These are phyloP conservation scores for Rhadina sibilatrix DNA, from an alignment of 2,113 vertebrate species.

Conservation along the genomic window DNA sequence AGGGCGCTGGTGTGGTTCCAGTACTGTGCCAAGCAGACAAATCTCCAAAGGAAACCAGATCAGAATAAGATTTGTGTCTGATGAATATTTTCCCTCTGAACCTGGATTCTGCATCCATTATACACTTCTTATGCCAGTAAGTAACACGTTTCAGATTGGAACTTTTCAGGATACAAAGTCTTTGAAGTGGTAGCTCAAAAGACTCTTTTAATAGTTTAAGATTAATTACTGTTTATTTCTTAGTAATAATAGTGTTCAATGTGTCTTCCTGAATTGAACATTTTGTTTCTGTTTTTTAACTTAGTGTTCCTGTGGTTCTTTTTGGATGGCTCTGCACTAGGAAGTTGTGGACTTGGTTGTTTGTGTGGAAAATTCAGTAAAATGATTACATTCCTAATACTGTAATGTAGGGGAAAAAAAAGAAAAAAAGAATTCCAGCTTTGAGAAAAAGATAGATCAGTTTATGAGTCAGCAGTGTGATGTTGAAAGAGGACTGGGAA, in stretches of 20 bases:
- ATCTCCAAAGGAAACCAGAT: slow-evolving; percentile 92
- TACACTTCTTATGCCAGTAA: slow-evolving; percentile 83
- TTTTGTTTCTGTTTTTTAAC: background rate
- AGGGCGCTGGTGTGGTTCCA: slow-evolving; percentile 96
- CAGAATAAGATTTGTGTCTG: slow-evolving; percentile 91
- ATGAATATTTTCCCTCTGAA: slow-evolving; percentile 94
- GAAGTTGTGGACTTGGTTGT: background rate
- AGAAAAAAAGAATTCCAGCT: background rate
- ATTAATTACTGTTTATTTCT: slow-evolving; percentile 18
- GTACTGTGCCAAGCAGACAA: slow-evolving; percentile 78
- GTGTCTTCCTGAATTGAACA: background rate
- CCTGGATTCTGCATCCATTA: slow-evolving; percentile 96
- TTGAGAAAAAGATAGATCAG: background rate
- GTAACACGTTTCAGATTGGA: slow-evolving; percentile 29
- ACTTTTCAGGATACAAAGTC: background rate
- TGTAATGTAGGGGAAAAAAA: background rate
- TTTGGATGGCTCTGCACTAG: background rate
- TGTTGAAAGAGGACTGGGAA: background rate
- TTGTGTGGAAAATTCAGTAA: slow-evolving; percentile 2
- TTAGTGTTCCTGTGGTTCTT: background rate
- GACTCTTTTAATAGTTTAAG: background rate
- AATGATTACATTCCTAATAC: background rate
- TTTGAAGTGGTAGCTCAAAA: slow-evolving; percentile 18
- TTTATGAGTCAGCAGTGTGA: background rate
- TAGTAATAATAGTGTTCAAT: background rate